Conservation (phyloP, 1,140 invertebrate species). For the Anthonomus grandis region DNA sequence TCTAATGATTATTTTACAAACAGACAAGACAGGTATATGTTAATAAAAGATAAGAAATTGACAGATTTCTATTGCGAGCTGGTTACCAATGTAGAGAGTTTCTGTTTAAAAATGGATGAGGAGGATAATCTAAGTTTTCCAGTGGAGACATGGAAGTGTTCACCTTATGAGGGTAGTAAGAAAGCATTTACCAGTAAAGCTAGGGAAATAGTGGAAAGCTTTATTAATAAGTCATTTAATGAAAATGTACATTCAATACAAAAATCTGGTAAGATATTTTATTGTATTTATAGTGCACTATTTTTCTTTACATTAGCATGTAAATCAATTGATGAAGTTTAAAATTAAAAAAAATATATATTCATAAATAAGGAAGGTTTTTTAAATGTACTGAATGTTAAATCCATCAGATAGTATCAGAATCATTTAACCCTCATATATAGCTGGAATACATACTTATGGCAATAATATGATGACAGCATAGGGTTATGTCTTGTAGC, state of each 20-base stretch:
- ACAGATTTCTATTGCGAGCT: slow-evolving; percentile 82
- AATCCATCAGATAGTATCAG: too few relatives aligned
- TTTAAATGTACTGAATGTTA: too few relatives aligned
- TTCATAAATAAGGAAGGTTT: too few relatives aligned
- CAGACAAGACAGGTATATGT: slow-evolving; percentile 93
- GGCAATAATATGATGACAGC: too few relatives aligned
- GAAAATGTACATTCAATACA: slow-evolving; percentile 41
- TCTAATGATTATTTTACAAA: slow-evolving; percentile 98
- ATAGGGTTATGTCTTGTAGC: too few relatives aligned
- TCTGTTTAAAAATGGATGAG: slow-evolving; percentile 58
- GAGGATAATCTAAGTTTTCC: slow-evolving; percentile 52
- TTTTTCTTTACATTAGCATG: too few relatives aligned
- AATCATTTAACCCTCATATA: too few relatives aligned
- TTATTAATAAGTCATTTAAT: slow-evolving; percentile 52
- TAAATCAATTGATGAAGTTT: too few relatives aligned
- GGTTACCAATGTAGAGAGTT: slow-evolving; percentile 59
- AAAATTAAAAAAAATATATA: too few relatives aligned
- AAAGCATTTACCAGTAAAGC: slow-evolving; percentile 55
- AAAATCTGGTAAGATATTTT: slow-evolving; percentile 40
- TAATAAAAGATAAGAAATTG: slow-evolving; percentile 78
- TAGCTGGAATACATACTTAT: too few relatives aligned
- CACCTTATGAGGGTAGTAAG: slow-evolving; percentile 57
- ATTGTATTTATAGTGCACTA: too few relatives aligned
- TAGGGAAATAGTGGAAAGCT: slow-evolving; percentile 50
- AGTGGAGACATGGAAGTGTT: slow-evolving; percentile 49